Evolutionary conservation across 2,797 vertebrate species (phyloP).

Genomic region (Neomorphus geoffroyi): DNA sequence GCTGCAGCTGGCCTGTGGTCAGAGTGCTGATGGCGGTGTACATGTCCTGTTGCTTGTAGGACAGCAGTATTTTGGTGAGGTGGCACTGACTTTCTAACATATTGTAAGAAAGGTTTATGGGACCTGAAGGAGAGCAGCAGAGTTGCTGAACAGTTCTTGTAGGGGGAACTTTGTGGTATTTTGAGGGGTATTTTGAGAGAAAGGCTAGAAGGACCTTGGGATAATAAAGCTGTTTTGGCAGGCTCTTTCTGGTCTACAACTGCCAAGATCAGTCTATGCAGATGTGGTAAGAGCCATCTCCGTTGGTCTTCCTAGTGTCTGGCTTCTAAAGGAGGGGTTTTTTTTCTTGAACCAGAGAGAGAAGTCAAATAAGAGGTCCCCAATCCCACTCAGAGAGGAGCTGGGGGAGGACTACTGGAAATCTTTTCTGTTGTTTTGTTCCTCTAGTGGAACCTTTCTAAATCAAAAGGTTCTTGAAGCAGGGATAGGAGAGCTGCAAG

Average conservation of each 20-base stretch:
- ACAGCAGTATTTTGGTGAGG: neutral
- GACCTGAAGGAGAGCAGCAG: neutral
- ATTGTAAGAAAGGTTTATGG: neutral
- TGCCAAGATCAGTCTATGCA: neutral
- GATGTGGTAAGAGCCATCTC: neutral
- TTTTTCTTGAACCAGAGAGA: neutral
- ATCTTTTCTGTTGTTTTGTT: neutral
- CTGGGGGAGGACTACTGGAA: fast-evolving
- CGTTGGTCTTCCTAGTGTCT: neutral
- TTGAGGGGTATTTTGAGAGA: neutral
- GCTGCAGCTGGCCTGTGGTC: neutral
- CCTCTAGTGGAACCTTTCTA: neutral
- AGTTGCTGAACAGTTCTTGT: neutral
- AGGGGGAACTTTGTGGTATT: neutral
- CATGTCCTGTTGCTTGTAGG: neutral
- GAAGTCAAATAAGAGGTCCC: neutral
- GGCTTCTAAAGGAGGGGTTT: neutral
- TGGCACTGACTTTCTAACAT: neutral
- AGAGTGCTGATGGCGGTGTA: neutral
- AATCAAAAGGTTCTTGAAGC: neutral
- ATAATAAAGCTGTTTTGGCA: neutral
- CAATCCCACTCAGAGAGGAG: neutral
- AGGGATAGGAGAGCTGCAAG: neutral
- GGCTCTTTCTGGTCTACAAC: neutral
- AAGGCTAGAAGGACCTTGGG: neutral